A percentile compares a stretch with the other conserved stretches of the same genome.
Conservation (phyloP, 2,888 invertebrate genomes). For the Torymus texanus region DNA sequence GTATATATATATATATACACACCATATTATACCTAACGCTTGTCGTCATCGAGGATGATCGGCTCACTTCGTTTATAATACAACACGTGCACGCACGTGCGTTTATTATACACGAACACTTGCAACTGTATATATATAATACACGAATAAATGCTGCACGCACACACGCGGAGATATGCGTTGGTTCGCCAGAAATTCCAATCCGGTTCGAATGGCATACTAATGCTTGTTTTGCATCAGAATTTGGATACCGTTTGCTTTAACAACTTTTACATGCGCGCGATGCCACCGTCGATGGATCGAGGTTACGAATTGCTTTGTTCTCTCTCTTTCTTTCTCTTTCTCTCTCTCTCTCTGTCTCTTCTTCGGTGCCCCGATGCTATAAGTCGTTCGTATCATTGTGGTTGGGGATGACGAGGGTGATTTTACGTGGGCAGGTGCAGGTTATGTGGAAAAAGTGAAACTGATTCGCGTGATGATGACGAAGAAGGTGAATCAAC, state of each 20-base stretch:
- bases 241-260: constrained; percentile 59
- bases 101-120: no score
- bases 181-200: constrained; percentile 46
- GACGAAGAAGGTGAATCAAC: no score
- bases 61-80: not conserved
- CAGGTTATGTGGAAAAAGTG: no score
- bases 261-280: constrained; percentile 39
- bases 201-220: constrained; percentile 57
- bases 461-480: no score
- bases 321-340: no score
- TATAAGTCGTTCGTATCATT: no score
- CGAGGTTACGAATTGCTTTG: constrained; percentile 43
- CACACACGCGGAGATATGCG: not conserved
- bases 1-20: no score
- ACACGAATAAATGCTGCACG: not conserved
- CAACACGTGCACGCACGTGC: not conserved
- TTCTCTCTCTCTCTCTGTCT: not conserved
- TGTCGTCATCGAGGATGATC: not conserved
- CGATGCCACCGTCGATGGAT: constrained; percentile 26
- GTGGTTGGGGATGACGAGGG: no score
- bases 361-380: no score
- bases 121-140: no score
- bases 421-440: no score
- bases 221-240: constrained; percentile 58
- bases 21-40: not conserved